A percentile compares a stretch with the other conserved stretches of the same genome.
phyloP scores from a whole-genome alignment of 1,140 invertebrate species.

The Conopomorpha cramerella region DNA sequence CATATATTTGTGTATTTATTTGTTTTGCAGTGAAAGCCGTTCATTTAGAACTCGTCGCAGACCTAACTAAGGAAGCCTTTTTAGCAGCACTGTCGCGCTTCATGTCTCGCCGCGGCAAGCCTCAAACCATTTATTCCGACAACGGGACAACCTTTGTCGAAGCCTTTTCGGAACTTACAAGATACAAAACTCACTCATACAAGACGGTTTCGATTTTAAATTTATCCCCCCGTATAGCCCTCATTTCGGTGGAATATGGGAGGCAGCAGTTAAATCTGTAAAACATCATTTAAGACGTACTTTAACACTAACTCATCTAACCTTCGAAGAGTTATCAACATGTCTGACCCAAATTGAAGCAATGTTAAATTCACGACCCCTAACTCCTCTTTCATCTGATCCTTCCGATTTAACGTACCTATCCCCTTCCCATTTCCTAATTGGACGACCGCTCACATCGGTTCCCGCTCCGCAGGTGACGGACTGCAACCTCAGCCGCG shows the following conservation, averaged over 20 bases:
- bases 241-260: too few relatives aligned
- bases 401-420: neutral
- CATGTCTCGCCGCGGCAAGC: conserved; percentile 5
- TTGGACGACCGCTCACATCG: too few relatives aligned
- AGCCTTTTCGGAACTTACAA: neutral
- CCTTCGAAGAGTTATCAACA: neutral
- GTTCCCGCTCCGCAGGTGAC: neutral
- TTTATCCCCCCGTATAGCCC: too few relatives aligned
- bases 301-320: neutral
- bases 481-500: neutral
- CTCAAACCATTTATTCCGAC: conserved; percentile 4
- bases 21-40: neutral
- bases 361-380: too few relatives aligned
- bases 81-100: conserved; percentile 8
- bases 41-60: too few relatives aligned
- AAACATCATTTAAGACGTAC: too few relatives aligned
- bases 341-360: neutral
- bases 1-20: too few relatives aligned
- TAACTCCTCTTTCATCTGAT: neutral
- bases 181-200: neutral
- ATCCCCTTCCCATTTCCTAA: too few relatives aligned
- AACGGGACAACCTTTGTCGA: conserved; percentile 6
- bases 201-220: neutral
- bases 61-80: conserved; percentile 5
- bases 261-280: too few relatives aligned